A percentile compares a stretch with the other conserved stretches of the same genome.
These are phyloP conservation scores for Enhydra lutris DNA, from an alignment of 2,113 vertebrate species.

Conservation along the genomic window DNA sequence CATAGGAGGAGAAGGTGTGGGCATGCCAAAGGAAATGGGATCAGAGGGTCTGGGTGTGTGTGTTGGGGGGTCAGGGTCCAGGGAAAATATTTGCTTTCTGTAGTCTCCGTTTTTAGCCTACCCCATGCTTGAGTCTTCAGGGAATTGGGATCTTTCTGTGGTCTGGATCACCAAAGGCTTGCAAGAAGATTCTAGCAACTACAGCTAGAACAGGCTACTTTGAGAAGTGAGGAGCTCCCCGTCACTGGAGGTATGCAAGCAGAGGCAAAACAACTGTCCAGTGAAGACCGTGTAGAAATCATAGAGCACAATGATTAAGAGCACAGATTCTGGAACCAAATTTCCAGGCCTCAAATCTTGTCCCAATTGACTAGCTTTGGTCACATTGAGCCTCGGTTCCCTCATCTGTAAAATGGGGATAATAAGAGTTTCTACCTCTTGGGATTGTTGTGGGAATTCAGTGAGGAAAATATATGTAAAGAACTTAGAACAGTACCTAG, in stretches of 20 bases:
- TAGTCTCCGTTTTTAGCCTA: background rate
- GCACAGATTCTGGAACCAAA: background rate
- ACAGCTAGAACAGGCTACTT: background rate
- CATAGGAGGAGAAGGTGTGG: background rate
- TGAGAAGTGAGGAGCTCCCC: background rate
- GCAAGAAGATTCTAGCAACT: background rate
- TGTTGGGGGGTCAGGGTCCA: background rate
- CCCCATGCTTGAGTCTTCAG: background rate
- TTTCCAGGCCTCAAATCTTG: background rate
- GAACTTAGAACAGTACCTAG: background rate
- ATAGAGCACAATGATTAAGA: background rate
- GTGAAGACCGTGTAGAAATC: background rate
- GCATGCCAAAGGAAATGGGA: background rate
- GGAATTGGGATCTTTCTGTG: background rate
- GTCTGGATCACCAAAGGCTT: background rate
- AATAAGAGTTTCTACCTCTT: background rate
- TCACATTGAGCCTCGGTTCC: background rate
- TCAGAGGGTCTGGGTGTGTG: background rate
- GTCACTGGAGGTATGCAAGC: background rate
- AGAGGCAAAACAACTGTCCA: conserved; percentile 1
- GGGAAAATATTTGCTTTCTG: background rate
- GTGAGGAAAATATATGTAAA: background rate
- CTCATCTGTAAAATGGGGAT: background rate
- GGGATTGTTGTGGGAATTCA: background rate
- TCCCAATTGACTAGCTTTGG: background rate